These are phyloP conservation scores for Xenopus petersii DNA, from an alignment of 2,797 vertebrate species.

Conservation along the genomic window DNA sequence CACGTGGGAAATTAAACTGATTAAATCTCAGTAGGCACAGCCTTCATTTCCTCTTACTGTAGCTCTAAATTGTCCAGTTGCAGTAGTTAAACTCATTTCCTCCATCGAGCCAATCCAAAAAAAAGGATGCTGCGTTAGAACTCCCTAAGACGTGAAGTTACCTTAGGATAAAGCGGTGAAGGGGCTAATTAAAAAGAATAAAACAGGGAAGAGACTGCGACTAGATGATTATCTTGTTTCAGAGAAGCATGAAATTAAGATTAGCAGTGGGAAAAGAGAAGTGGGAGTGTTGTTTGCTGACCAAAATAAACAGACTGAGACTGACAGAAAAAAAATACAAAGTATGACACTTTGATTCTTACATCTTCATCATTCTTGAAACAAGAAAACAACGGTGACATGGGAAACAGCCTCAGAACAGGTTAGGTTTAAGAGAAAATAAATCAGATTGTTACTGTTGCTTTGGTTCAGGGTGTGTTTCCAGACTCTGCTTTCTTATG, in stretches of 20 bases:
- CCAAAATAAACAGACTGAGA: slow-evolving; percentile 49
- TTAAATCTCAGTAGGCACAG: slow-evolving; percentile 48
- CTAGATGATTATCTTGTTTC: slow-evolving; percentile 37
- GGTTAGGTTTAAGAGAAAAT: slow-evolving; percentile 24
- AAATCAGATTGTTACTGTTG: slow-evolving; percentile 46
- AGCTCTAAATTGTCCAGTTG: slow-evolving; percentile 53
- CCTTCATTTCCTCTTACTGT: slow-evolving; percentile 63
- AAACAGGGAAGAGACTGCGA: slow-evolving; percentile 33
- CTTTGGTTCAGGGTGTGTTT: background rate
- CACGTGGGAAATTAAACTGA: slow-evolving; percentile 58
- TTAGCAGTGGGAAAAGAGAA: slow-evolving; percentile 28
- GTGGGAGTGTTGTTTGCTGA: slow-evolving; percentile 41
- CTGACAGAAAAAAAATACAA: slow-evolving; percentile 7
- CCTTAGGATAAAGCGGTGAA: slow-evolving; percentile 26
- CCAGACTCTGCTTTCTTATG: background rate
- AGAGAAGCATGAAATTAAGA: slow-evolving; percentile 52
- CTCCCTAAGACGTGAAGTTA: slow-evolving; percentile 31
- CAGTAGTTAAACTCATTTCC: slow-evolving; percentile 65
- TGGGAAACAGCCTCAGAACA: slow-evolving; percentile 36
- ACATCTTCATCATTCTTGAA: slow-evolving; percentile 44
- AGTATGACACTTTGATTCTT: slow-evolving; percentile 36
- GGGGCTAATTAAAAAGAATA: slow-evolving; percentile 45
- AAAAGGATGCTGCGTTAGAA: slow-evolving; percentile 7
- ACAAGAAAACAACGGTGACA: slow-evolving; percentile 7
- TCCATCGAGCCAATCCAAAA: slow-evolving; percentile 27